Conservation (phyloP, 2,797 vertebrate species). For the Halcyon smyrnensis region DNA sequence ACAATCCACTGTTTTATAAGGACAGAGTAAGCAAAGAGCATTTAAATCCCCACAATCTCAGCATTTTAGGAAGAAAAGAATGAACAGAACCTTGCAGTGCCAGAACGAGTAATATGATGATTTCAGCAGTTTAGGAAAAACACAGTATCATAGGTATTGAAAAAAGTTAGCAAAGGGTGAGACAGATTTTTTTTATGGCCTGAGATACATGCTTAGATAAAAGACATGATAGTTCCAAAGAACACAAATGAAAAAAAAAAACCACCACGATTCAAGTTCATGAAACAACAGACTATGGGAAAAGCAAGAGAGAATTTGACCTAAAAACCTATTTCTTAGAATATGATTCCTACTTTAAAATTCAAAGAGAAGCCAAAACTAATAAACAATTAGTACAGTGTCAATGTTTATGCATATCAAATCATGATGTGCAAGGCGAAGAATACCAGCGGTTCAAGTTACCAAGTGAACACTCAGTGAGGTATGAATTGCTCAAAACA, state of each 20-base stretch:
- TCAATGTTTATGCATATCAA: conserved; percentile 30
- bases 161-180: conserved; percentile 31
- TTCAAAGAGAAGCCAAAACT: conserved; percentile 62
- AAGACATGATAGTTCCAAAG: conserved; percentile 65
- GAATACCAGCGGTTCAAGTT: conserved; percentile 54
- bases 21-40: neutral
- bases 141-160: conserved; percentile 12
- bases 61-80: neutral
- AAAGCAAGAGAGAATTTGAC: conserved; percentile 68
- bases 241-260: conserved; percentile 55
- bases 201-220: conserved; percentile 36
- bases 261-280: neutral
- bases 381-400: conserved; percentile 63
- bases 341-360: conserved; percentile 43
- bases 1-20: neutral
- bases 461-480: conserved; percentile 40
- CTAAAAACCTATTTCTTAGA: conserved; percentile 62
- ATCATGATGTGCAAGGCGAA: conserved; percentile 3
- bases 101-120: neutral
- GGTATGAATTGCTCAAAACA: conserved; percentile 33
- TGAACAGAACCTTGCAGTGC: neutral
- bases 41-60: neutral
- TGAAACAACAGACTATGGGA: conserved; percentile 64
- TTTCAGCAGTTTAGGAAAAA: conserved; percentile 26
- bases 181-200: neutral